Evolutionary conservation across 2,888 invertebrate genomes (phyloP), one percentile per base, ranked within the genome.

Genomic region (Conchocele bisecta): DNA sequence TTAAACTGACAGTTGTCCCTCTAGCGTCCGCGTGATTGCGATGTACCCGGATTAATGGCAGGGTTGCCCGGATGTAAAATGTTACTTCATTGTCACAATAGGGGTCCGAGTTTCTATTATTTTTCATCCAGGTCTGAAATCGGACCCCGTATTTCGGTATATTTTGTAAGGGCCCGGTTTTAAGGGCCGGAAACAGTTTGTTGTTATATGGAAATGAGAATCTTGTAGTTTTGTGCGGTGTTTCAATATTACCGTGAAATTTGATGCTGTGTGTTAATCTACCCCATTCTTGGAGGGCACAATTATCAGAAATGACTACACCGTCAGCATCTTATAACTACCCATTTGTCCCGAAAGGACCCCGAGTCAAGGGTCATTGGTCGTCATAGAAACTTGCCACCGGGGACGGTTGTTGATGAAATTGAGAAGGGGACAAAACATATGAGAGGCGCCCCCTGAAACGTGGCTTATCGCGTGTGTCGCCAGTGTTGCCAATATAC

Each of bases 201-300:
- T 70, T 70, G 58, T 70, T 70, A 51, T 70, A 75, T 75, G 75
- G 61, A 75, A 75, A 75, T 75, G 68, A 69, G 66, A 61, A 35
- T 28, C n/a, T n/a, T 26, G 56, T 41, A 50, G 42, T 41, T 54
- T 58, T 59, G 56, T 50, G 51, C 54, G 28, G 9, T 20, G n/a
- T 41, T 33, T 65, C 59, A 65, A 70, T 58, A 58, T 46, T 44
- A 59, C 26, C 26, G 37, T 37, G 61, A 61, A 68, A 60, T 48
- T 26, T 50, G 60, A 70, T 48, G 57, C 70, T 67, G 42, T 3
- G 44, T n/a, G 59, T 42, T 24, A 67, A 67, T 29, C 59, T 50
- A 58, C 57, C 42, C 70, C 51, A 13, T 37, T 69, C 64, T 53
- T 51, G 53, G 46, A 53, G 53, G 58, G 64, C 35, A 58, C 53